Percentiles rank a stretch among this genome's conserved stretches.
Evolutionary conservation across 2,888 invertebrate species (phyloP).

Genomic region (Ephialtes manifestator): DNA sequence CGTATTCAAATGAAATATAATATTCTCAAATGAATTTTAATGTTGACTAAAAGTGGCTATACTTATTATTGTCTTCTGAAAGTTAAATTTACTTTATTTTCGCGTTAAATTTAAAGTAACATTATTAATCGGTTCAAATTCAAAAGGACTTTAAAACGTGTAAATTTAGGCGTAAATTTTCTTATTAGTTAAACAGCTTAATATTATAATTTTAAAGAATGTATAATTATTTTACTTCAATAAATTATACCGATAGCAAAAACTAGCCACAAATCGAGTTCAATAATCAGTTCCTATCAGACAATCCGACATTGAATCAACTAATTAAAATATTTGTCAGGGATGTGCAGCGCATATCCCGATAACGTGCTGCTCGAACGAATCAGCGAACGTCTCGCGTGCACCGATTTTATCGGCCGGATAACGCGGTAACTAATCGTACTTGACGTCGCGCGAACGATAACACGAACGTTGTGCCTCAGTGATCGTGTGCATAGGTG

Average conservation of each 20-base stretch:
- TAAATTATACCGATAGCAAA: not conserved
- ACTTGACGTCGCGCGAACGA: constrained; percentile 48
- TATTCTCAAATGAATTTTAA: too few species aligned
- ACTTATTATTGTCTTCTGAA: too few species aligned
- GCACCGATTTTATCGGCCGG: constrained; percentile 52
- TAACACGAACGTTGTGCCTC: constrained; percentile 52
- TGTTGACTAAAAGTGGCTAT: too few species aligned
- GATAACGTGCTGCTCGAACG: constrained; percentile 13
- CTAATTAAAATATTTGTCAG: constrained; percentile 7
- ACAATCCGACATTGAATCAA: not conserved
- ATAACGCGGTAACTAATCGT: constrained; percentile 58
- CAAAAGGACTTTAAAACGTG: not conserved
- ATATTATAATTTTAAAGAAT: not conserved
- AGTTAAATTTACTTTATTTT: too few species aligned
- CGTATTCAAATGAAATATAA: too few species aligned
- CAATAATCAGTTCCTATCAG: not conserved
- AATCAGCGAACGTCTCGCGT: constrained; percentile 25
- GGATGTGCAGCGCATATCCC: not conserved
- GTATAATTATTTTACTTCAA: not conserved
- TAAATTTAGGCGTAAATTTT: not conserved
- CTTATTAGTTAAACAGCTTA: too few species aligned
- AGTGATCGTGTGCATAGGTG: constrained; percentile 15
- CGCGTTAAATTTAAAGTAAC: too few species aligned
- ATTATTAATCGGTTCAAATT: too few species aligned
- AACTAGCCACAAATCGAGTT: not conserved